These are phyloP conservation scores for Drosophila bocqueti DNA, from an alignment of 1,140 invertebrate species.

Conservation along the genomic window DNA sequence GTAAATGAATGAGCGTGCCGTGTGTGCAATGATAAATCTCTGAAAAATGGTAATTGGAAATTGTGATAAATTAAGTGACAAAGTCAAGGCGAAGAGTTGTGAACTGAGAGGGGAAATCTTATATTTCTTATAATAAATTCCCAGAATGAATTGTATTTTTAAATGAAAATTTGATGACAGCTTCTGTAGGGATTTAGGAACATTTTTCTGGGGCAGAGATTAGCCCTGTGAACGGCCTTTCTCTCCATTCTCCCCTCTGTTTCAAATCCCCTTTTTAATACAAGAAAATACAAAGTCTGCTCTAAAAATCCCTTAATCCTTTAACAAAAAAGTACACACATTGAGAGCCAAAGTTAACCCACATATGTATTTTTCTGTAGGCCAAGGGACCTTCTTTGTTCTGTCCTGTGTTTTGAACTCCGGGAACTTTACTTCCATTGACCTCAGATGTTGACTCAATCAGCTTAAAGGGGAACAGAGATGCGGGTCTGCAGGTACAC, in stretches of 20 bases:
- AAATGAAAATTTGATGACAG: constrained; percentile 32
- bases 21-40: constrained; percentile 57
- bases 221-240: not conserved
- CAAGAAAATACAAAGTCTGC: constrained; percentile 18
- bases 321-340: constrained; percentile 21
- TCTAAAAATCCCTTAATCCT: constrained; percentile 40
- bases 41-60: constrained; percentile 19
- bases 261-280: constrained; percentile 12
- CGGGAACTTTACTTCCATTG: constrained; percentile 22
- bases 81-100: constrained; percentile 24
- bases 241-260: not conserved
- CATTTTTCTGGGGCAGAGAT: not conserved
- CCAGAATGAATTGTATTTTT: constrained; percentile 6
- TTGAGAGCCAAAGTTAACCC: constrained; percentile 41
- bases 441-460: constrained; percentile 45
- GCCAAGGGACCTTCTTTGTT: constrained; percentile 13
- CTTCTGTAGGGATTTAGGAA: not conserved
- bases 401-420: not conserved
- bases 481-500: constrained; percentile 35
- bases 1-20: constrained; percentile 1
- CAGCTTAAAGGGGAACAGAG: constrained; percentile 9
- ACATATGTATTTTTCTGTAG: constrained; percentile 37
- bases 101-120: not conserved
- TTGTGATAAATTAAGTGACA: constrained; percentile 35
- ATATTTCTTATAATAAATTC: not conserved